phyloP scores from a whole-genome alignment of 2,888 invertebrate genomes.

The Horisme vitalbata region DNA sequence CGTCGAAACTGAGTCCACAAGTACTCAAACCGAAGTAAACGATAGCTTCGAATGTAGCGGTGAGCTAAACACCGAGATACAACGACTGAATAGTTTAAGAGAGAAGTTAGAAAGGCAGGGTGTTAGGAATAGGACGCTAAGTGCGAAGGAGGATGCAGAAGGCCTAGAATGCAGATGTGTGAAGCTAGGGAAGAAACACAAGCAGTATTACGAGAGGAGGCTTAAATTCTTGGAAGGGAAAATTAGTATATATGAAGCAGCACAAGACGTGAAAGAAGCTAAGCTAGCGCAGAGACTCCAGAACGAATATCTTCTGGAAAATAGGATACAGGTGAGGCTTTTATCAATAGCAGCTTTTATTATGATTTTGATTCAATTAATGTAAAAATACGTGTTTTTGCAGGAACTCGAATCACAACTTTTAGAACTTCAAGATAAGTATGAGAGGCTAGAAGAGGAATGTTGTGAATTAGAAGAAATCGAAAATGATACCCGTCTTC shows the following conservation, averaged over 20 bases:
- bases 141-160: conserved; percentile 66
- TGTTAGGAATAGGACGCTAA: conserved; percentile 75
- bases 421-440: conserved; percentile 83
- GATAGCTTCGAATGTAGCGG: conserved; percentile 77
- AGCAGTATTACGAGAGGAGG: conserved; percentile 86
- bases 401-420: conserved; percentile 81
- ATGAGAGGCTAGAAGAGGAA: conserved; percentile 86
- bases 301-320: conserved; percentile 81
- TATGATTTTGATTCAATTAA: too few relatives aligned
- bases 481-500: conserved; percentile 87
- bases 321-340: conserved; percentile 67
- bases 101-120: conserved; percentile 84
- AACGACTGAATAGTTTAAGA: conserved; percentile 85
- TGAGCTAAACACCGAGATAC: conserved; percentile 84
- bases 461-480: conserved; percentile 89
- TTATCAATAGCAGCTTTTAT: neutral
- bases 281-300: conserved; percentile 85
- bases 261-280: conserved; percentile 84
- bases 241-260: conserved; percentile 85
- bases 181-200: conserved; percentile 81
- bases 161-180: conserved; percentile 77
- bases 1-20: conserved; percentile 71
- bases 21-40: conserved; percentile 83
- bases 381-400: conserved; percentile 24
- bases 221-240: conserved; percentile 85